Evolutionary conservation across 2,888 invertebrate species (phyloP).

Genomic region (Andrena minutula): DNA sequence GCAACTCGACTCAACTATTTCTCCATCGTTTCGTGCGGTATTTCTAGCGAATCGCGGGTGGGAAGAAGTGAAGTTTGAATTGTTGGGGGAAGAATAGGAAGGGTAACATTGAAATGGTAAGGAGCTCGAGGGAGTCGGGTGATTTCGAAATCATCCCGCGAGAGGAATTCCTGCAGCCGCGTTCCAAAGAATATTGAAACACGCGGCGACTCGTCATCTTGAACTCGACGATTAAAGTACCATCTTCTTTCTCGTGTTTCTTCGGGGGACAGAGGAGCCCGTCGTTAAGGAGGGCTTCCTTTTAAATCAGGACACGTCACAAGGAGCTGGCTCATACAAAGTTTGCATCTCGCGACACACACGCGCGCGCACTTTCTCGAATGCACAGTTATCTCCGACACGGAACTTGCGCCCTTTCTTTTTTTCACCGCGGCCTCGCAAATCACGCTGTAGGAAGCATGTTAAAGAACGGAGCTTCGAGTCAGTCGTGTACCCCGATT

Average conservation of each 20-base stretch:
- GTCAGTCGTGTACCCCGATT: conserved; percentile 14
- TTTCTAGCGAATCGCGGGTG: not conserved
- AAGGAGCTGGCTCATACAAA: conserved; percentile 15
- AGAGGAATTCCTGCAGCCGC: not conserved
- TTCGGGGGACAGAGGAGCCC: no score
- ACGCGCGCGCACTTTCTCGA: conserved; percentile 10
- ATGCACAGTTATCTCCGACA: conserved; percentile 51
- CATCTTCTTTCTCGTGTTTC: not conserved
- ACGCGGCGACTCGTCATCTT: not conserved
- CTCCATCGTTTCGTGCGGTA: not conserved
- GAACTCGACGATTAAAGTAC: not conserved
- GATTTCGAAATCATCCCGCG: no score
- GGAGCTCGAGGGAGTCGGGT: no score
- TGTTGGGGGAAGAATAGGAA: no score
- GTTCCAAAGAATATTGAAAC: not conserved
- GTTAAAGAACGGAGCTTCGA: conserved; percentile 30
- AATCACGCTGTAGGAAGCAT: conserved; percentile 44
- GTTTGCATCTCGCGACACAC: conserved; percentile 4
- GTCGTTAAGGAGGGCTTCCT: not conserved
- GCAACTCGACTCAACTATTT: not conserved
- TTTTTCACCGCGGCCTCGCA: conserved; percentile 15
- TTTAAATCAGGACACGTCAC: not conserved
- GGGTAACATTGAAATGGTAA: no score
- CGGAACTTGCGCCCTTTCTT: conserved; percentile 18
- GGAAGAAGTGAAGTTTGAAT: no score